Base-by-base conservation (phyloP, 2,797 vertebrate genomes). In the Argentina silus region DNA sequence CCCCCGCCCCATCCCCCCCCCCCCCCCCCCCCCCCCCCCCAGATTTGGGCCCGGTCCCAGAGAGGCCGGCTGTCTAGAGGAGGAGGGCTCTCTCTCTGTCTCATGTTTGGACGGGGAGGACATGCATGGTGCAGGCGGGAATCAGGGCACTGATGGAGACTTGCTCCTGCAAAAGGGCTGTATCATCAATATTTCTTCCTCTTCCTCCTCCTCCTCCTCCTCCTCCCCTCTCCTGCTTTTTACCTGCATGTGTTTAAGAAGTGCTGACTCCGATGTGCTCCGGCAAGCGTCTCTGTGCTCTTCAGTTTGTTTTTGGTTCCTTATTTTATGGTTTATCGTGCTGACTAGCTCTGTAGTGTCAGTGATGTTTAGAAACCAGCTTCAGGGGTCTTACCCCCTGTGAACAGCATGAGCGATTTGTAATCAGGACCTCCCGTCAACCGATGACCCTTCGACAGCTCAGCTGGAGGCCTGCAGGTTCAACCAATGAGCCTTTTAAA, bases 81-180 rank as follows among this genome's bases (percentile, higher is more conserved):
- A 93, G 85, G 87, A 92, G 88, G 90, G 89, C 85, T 91, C 90
- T 94, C 91, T 93, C 91, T 90, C 93, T 70, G 85, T 87, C 86
- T 95, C 93, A 93, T 96, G 95, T 96, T 96, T 96, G 95, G 95
- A 95, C 92, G 92, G 89, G 92, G 95, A 96, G 94, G 95, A 96
- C 91, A 91, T 94, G 95, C 96, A 96, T 96, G 95, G 94, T 94
- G 94, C 92, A 92, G 94, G 90, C 93, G 88, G 85, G 91, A 92
- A 89, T 93, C 92, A 94, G 94, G 91, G 94, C 93, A 92, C 94
- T 93, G 93, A 92, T 93, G 92, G 89, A 92, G 92, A 90, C 93
- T 92, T 93, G 92, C 90, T 94, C 93, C 88, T 83, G 86, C 85
- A 82, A 76, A 93, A 96, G 95, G 95, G 93, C 94, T 94, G 92